These are phyloP conservation scores for Lochmaea capreae DNA, from an alignment of 2,888 invertebrate species.

Conservation along the genomic window DNA sequence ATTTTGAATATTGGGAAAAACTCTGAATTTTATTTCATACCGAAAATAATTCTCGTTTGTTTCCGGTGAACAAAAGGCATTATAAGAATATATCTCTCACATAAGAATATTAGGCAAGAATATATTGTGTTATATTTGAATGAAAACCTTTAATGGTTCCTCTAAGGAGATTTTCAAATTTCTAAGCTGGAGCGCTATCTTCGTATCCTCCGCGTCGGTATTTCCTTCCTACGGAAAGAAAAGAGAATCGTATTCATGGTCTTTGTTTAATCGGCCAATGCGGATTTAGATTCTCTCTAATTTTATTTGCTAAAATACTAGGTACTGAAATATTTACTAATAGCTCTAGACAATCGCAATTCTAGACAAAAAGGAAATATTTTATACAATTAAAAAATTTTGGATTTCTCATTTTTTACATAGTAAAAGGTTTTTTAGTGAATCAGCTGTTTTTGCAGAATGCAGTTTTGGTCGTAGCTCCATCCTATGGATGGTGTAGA, in stretches of 20 bases:
- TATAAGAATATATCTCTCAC: background rate
- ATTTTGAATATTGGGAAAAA: too few relatives aligned
- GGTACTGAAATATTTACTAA: background rate
- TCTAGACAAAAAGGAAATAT: background rate
- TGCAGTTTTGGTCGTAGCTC: too few relatives aligned
- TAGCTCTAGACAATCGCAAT: too few relatives aligned
- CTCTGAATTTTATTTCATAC: too few relatives aligned
- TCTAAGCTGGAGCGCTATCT: background rate
- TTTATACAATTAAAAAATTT: background rate
- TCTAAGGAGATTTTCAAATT: background rate
- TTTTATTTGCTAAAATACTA: background rate
- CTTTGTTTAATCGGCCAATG: conserved; percentile 2
- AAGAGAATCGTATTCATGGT: background rate
- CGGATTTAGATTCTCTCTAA: background rate
- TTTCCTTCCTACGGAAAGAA: conserved; percentile 3
- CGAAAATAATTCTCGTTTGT: too few relatives aligned
- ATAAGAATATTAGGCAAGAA: background rate
- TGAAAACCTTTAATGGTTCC: background rate
- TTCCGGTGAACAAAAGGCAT: too few relatives aligned
- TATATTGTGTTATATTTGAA: background rate
- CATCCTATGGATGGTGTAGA: too few relatives aligned
- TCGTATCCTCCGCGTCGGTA: background rate
- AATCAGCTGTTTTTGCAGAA: too few relatives aligned
- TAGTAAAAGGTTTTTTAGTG: too few relatives aligned
- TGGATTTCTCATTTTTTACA: too few relatives aligned